These are phyloP conservation scores for Acanthurus lineatus DNA, from an alignment of 2,797 vertebrate species.

Conservation along the genomic window DNA sequence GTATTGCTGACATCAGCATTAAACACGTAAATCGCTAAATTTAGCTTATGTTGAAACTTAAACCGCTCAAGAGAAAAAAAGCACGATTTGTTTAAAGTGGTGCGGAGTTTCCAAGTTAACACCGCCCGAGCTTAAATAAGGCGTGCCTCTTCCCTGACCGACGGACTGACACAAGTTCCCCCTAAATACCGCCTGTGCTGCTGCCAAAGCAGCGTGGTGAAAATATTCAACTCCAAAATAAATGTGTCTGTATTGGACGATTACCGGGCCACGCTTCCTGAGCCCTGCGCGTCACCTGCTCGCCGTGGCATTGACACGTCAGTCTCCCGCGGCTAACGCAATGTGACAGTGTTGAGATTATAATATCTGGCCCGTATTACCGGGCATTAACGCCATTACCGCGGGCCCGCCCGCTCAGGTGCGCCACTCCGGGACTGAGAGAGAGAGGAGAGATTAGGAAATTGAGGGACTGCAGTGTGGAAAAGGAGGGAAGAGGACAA, in stretches of 20 bases:
- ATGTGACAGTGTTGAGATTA: constrained; percentile 91
- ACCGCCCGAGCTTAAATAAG: not conserved
- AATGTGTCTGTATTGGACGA: constrained; percentile 85
- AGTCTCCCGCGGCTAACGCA: constrained; percentile 87
- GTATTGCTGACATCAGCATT: not conserved
- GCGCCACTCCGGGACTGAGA: constrained; percentile 72
- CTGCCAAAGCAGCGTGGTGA: constrained; percentile 50
- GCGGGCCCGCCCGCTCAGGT: constrained; percentile 81
- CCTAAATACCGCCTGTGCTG: constrained; percentile 23
- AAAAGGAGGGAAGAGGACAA: constrained; percentile 55
- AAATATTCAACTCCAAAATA: constrained; percentile 81
- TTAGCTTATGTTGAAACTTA: not conserved
- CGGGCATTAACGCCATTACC: constrained; percentile 87
- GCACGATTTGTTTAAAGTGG: too few relatives aligned
- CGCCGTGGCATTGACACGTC: constrained; percentile 88
- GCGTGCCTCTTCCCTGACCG: not conserved
- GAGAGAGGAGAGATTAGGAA: constrained; percentile 63
- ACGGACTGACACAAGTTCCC: constrained; percentile 27
- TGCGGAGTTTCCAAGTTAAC: not conserved
- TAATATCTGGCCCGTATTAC: constrained; percentile 91
- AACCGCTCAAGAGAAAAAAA: too few relatives aligned
- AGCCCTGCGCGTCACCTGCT: constrained; percentile 83
- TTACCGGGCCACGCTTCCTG: constrained; percentile 85
- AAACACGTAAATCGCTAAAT: too few relatives aligned
- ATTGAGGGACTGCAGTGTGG: constrained; percentile 75